Conservation (phyloP, 2,113 vertebrate species). For the Mustela nigripes region DNA sequence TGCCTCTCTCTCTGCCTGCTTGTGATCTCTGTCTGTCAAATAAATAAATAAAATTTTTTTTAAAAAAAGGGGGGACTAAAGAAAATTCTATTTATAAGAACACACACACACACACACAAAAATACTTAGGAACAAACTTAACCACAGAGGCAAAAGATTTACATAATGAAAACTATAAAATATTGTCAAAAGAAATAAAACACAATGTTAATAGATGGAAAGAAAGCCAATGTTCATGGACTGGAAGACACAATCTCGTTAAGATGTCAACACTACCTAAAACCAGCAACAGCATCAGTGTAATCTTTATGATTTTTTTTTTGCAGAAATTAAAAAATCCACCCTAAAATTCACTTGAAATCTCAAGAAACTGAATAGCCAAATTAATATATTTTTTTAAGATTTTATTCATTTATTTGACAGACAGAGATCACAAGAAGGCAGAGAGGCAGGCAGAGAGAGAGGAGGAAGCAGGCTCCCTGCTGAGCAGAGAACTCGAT, state of each 20-base stretch:
- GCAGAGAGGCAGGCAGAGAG: no score
- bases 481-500: no score
- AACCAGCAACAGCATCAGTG: background rate
- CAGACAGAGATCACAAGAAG: no score
- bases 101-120: background rate
- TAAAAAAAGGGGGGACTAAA: background rate
- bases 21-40: no score
- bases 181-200: background rate
- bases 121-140: background rate
- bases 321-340: background rate
- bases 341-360: background rate
- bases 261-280: background rate
- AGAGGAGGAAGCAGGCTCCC: no score
- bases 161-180: background rate
- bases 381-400: background rate
- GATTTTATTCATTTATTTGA: no score
- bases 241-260: background rate
- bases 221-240: background rate
- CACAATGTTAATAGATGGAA: background rate
- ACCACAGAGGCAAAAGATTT: background rate
- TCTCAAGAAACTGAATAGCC: background rate
- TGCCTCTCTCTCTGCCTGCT: no score
- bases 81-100: background rate
- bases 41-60: no score
- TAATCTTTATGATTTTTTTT: background rate